Base-by-base conservation (phyloP, 2,797 vertebrate species). In the Platyrinchus mystaceus region DNA sequence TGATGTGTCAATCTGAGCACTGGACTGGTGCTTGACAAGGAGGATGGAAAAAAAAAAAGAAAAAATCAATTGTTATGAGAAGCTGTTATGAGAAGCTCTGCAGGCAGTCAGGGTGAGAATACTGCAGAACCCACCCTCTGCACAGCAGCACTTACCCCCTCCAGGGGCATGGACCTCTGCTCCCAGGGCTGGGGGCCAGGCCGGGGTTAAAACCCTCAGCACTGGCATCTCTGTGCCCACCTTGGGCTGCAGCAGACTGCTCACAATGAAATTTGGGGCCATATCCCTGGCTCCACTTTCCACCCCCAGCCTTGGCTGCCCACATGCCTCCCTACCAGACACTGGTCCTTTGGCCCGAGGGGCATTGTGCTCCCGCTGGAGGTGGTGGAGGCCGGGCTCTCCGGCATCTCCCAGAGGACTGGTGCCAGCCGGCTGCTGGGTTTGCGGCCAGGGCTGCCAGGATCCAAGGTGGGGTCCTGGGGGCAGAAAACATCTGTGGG, bases 381-480 rank as follows among this genome's bases (percentile, higher is more conserved):
- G 70, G 98, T 89, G 59, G 98, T 63, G 34, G 98, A 97, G 39
- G 97, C 95, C 0, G 99, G 99, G 82, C 99, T 99, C 47, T 97
- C 97, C 0, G 98, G 98, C 1, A 98, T 87, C 88, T 99, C 98
- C 92, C 96, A 98, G 53, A 88, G 96, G 34, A 98, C 52, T 1
- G 97, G 94, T 0, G 97, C 97, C 2, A 96, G 96, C 47, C 98
- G 98, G 21, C 97, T 98, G 14, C 98, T 96, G 12, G 98, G 98
- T 2, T 98, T 97, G 49, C 58, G 94, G 30, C 96, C 47, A 0
- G 98, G 98, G 94, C 98, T 99, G 84, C 98, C 92, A 0, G 97
- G 95, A 34, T 99, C 98, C 9, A 98, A 99, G 71, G 98, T 97
- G 0, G 98, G 98, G 79, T 99, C 99, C 99, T 99, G 94, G 26